These are phyloP conservation scores for Epizoanthus fatuus DNA, from an alignment of 92 coral and sea anemone genomes.

Conservation along the genomic window DNA sequence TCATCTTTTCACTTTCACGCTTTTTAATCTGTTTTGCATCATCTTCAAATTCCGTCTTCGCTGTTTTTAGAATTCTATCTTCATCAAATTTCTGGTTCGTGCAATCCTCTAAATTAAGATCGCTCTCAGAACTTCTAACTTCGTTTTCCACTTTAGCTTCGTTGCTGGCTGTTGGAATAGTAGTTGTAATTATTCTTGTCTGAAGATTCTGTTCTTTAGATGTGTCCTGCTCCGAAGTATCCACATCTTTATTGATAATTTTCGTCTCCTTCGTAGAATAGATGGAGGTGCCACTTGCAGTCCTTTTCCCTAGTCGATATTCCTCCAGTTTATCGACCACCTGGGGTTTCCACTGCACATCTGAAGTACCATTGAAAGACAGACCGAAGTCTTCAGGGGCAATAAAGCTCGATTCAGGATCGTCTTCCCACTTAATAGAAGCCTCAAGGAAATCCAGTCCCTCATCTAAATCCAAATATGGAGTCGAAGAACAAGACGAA, in stretches of 20 bases:
- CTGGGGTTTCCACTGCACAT: background rate
- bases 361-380: background rate
- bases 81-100: background rate
- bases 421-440: slow-evolving; percentile 35
- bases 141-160: background rate
- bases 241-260: background rate
- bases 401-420: slow-evolving; percentile 16
- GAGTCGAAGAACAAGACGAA: slow-evolving; percentile 38
- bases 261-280: background rate
- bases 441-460: slow-evolving; percentile 33
- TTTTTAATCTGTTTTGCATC: slow-evolving; percentile 8
- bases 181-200: background rate
- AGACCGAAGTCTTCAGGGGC: slow-evolving; percentile 40
- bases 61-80: background rate
- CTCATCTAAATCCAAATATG: slow-evolving; percentile 26
- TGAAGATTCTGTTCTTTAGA: background rate
- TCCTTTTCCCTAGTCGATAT: slow-evolving; percentile 45
- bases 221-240: background rate
- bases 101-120: background rate
- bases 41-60: background rate
- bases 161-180: background rate
- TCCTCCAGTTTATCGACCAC: slow-evolving; percentile 29
- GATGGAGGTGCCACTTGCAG: slow-evolving; percentile 31
- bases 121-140: slow-evolving; percentile 8
- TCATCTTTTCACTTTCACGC: slow-evolving; percentile 12